Evolutionary conservation across 2,113 vertebrate genomes (phyloP), one percentile per base, ranked within the genome.

Genomic region (Campylorhamphus procurvoides): DNA sequence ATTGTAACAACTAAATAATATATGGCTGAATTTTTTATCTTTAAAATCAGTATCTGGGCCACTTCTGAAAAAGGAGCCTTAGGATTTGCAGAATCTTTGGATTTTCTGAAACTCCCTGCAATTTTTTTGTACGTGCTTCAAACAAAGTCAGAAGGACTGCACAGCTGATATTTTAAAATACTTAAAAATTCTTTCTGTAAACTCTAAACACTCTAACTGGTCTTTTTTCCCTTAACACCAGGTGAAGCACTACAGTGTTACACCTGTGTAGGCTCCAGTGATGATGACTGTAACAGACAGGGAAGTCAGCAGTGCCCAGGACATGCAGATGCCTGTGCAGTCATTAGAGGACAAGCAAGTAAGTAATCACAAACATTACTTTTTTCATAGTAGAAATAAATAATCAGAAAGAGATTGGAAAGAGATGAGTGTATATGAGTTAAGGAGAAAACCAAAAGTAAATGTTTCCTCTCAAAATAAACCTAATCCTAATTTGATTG

Each of bases 251-350:
- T 99, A 83, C 97, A 93, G 60, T 99, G 99, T 97, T 99, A 98
- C 79, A 98, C 98, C 75, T 99, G 98, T 33, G 98, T 99, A 96
- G 99, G 98, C 46, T 98, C 98, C 58, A 99, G 97, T 59, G 98
- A 99, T 52, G 98, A 98, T 0, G 98, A 99, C 94, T 99, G 99
- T 94, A 99, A 99, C 98, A 98, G 96, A 8, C 99, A 99, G 95
- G 98, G 99, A 29, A 97, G 98, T 44, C 98, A 98, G 95, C 94
- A 97, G 12, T 99, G 99, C 33, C 98, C 98, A 10, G 98, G 97
- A 92, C 98, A 97, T 59, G 98, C 98, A 7, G 98, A 99, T n/a
- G 99, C 98, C 1, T 99, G 99, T 18, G 97, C 98, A 8, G 83
- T 98, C 89, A 98, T 99, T 52, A 97, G 97, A 82, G 99, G 98